Conservation (phyloP, 2,888 invertebrate species). For the Hirtodrosophila histrioides region DNA sequence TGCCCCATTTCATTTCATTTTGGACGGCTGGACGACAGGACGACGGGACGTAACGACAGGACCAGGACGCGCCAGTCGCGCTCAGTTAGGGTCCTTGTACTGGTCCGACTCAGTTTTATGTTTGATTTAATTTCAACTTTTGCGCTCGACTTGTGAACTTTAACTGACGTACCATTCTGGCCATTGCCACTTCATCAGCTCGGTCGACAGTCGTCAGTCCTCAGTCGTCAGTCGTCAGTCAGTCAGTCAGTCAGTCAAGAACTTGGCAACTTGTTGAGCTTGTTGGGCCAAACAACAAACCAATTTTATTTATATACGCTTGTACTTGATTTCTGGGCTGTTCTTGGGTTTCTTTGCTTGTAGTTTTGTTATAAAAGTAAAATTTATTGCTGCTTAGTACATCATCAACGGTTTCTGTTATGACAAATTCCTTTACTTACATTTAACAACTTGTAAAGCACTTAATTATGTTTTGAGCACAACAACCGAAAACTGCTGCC, state of each 20-base stretch:
- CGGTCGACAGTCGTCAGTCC: constrained; percentile 37
- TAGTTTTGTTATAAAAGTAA: constrained; percentile 72
- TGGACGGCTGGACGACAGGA: constrained; percentile 37
- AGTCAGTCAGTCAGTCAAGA: constrained; percentile 10
- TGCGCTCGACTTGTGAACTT: constrained; percentile 70
- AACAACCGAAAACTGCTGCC: constrained; percentile 56
- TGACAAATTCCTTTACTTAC: constrained; percentile 65
- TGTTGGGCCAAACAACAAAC: constrained; percentile 20
- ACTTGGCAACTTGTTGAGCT: no score
- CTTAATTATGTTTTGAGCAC: constrained; percentile 76
- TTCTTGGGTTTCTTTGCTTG: constrained; percentile 52
- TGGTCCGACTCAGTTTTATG: constrained; percentile 65
- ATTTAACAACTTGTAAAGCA: constrained; percentile 75
- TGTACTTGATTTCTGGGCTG: constrained; percentile 58
- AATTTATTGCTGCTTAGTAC: constrained; percentile 71
- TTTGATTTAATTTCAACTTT: constrained; percentile 81
- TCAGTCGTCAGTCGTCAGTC: constrained; percentile 9
- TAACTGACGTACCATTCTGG: constrained; percentile 61
- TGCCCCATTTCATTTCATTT: constrained; percentile 67
- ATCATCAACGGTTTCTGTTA: constrained; percentile 66
- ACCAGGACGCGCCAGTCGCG: constrained; percentile 15
- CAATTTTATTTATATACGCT: constrained; percentile 56
- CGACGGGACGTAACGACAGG: neutral
- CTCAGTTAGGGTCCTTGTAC: neutral
- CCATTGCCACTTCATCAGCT: constrained; percentile 78